These are phyloP conservation scores for Tenthredo scrophulariae DNA, from an alignment of 2,888 invertebrate species.

Conservation along the genomic window DNA sequence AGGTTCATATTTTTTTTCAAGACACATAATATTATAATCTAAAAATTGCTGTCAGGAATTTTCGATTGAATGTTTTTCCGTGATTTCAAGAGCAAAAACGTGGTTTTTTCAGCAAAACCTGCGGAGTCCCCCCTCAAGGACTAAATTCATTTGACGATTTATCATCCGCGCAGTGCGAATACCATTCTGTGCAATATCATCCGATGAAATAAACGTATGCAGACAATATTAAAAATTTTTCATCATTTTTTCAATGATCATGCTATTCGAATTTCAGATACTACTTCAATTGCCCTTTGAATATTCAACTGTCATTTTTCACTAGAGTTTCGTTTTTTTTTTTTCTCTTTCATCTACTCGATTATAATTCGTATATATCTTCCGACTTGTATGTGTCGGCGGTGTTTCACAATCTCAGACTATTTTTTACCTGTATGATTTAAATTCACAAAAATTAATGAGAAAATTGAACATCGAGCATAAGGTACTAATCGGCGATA, in stretches of 20 bases:
- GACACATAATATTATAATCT: too few relatives aligned
- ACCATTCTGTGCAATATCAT: not conserved
- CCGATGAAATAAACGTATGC: not conserved
- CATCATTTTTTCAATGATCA: not conserved
- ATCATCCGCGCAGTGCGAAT: not conserved
- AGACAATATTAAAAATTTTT: not conserved
- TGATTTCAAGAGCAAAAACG: too few relatives aligned
- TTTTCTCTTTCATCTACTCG: too few relatives aligned
- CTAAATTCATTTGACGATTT: conserved; percentile 25
- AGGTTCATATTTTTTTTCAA: too few relatives aligned
- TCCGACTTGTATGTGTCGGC: not conserved
- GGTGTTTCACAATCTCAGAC: not conserved
- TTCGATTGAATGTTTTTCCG: too few relatives aligned
- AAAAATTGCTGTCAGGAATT: too few relatives aligned
- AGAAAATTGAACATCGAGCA: not conserved
- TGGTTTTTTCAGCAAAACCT: too few relatives aligned
- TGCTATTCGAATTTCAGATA: not conserved
- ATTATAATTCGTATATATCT: not conserved
- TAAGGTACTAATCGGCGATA: not conserved
- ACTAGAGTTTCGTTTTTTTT: not conserved
- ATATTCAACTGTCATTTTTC: not conserved
- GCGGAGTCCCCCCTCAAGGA: too few relatives aligned
- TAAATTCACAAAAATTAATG: not conserved
- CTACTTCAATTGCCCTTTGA: not conserved
- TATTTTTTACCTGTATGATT: not conserved